Evolutionary conservation across 2,888 invertebrate genomes (phyloP).

Genomic region (Chrysomela aeneicollis): DNA sequence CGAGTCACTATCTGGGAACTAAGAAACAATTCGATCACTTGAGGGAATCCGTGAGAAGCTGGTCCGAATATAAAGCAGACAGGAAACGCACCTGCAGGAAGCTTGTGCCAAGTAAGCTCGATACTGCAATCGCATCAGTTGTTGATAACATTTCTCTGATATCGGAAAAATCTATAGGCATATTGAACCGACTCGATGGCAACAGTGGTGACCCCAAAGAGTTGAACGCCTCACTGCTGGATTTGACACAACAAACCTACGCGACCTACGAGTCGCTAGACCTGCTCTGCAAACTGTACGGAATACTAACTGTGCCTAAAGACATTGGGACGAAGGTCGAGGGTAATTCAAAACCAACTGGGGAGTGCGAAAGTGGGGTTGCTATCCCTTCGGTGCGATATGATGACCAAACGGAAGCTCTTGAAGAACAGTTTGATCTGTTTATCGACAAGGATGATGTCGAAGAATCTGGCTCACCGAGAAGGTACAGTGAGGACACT

Average conservation of each 20-base stretch:
- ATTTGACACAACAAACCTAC: conserved; percentile 44
- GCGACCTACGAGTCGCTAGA: conserved; percentile 50
- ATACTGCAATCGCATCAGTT: conserved; percentile 40
- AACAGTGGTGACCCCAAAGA: conserved; percentile 27
- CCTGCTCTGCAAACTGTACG: conserved; percentile 46
- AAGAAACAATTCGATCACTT: conserved; percentile 41
- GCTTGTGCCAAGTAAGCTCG: conserved; percentile 39
- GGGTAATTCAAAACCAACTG: background rate
- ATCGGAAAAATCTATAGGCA: conserved; percentile 42
- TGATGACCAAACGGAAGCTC: conserved; percentile 42
- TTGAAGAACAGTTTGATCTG: conserved; percentile 48
- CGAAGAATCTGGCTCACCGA: conserved; percentile 11
- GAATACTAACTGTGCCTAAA: conserved; percentile 40
- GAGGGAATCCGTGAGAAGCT: conserved; percentile 34
- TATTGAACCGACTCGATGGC: conserved; percentile 38
- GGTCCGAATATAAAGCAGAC: conserved; percentile 32
- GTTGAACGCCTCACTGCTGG: conserved; percentile 37
- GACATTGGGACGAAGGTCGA: background rate
- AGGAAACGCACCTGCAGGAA: conserved; percentile 19
- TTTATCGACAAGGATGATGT: conserved; percentile 40
- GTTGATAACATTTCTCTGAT: conserved; percentile 46
- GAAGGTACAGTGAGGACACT: conserved; percentile 26
- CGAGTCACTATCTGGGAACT: conserved; percentile 25
- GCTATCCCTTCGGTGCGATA: conserved; percentile 23
- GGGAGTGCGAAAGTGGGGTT: background rate